phyloP scores from a whole-genome alignment of 2,113 vertebrate species.

The Dipodomys ordii region DNA sequence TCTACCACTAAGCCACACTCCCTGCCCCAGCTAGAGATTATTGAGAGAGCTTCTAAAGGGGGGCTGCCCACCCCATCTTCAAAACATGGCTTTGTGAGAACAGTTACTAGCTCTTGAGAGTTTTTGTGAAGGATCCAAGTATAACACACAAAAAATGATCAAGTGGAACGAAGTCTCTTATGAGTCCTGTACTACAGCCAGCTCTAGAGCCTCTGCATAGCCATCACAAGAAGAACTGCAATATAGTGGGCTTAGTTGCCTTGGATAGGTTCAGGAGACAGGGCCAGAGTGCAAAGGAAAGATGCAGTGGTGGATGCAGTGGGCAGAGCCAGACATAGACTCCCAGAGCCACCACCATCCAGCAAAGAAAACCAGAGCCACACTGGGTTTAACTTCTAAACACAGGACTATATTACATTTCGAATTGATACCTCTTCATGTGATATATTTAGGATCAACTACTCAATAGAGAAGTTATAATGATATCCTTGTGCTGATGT shows the following conservation, averaged over 20 bases:
- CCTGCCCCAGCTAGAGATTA: too few relatives aligned
- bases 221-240: neutral
- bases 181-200: neutral
- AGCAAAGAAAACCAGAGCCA: constrained; percentile 16
- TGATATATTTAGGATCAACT: constrained; percentile 57
- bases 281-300: neutral
- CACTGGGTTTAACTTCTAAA: constrained; percentile 52
- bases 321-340: neutral
- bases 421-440: constrained; percentile 45
- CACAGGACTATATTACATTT: constrained; percentile 75
- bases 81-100: neutral
- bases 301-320: neutral
- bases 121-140: neutral
- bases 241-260: neutral
- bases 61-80: neutral
- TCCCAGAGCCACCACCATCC: constrained; percentile 3
- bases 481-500: constrained; percentile 24
- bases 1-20: too few relatives aligned
- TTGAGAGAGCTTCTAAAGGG: too few relatives aligned
- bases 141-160: neutral
- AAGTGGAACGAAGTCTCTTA: neutral
- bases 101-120: neutral
- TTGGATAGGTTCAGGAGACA: neutral
- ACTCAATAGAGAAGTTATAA: constrained; percentile 54
- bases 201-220: neutral